A percentile compares a stretch with the other conserved stretches of the same genome.
phyloP scores from a whole-genome alignment of 37 sponge, comb jelly and placozoan species.

The Crambe crambe region DNA sequence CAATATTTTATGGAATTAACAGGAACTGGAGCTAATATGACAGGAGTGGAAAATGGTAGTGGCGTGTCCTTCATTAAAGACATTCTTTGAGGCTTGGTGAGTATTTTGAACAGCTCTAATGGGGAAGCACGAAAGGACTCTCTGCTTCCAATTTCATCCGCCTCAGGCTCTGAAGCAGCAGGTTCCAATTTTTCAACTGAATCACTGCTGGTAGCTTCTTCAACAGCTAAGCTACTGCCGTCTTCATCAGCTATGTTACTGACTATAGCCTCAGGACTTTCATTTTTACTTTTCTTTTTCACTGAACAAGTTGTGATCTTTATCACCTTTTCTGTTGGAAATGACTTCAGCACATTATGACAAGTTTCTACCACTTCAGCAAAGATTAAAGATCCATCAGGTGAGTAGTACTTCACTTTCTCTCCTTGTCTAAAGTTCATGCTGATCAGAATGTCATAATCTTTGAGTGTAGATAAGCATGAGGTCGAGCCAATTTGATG shows the following conservation, averaged over 20 bases:
- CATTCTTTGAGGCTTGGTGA: not conserved
- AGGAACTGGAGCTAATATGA: constrained; percentile 15
- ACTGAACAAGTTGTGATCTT: too few species aligned
- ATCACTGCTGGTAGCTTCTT: too few species aligned
- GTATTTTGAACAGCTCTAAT: constrained; percentile 24
- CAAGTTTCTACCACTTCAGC: constrained; percentile 10
- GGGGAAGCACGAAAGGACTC: constrained; percentile 1
- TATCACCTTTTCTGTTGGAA: too few species aligned
- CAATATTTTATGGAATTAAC: constrained; percentile 11
- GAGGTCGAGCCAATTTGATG: not conserved
- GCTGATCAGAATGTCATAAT: constrained; percentile 15
- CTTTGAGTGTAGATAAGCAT: not conserved
- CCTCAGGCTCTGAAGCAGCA: too few species aligned
- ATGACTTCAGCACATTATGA: too few species aligned
- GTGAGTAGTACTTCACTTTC: not conserved
- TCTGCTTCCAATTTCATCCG: too few species aligned
- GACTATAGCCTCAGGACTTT: too few species aligned
- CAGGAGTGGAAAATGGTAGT: constrained; percentile 1
- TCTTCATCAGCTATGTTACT: too few species aligned
- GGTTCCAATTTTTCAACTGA: too few species aligned
- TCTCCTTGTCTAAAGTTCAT: constrained; percentile 38
- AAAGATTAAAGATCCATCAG: not conserved
- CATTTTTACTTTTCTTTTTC: too few species aligned
- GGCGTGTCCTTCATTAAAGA: not conserved
- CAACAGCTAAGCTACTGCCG: not conserved